Percentiles rank a stretch among this genome's conserved stretches.
Evolutionary conservation across 2,113 vertebrate species (phyloP).

Genomic region (Tapirus terrestris): DNA sequence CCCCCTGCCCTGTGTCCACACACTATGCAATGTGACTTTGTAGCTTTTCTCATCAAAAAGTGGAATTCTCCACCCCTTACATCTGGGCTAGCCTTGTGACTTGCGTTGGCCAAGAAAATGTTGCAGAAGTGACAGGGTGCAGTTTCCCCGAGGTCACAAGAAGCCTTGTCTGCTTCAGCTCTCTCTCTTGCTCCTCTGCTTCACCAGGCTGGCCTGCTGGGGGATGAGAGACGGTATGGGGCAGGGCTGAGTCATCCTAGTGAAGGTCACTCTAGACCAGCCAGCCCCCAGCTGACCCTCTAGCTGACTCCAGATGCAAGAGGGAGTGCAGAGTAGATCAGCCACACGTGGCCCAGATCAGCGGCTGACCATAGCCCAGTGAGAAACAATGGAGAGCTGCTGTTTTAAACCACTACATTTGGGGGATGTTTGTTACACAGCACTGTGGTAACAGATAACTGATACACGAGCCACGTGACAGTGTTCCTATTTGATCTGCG

Average conservation of each 20-base stretch:
- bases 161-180: background rate
- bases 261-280: background rate
- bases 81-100: background rate
- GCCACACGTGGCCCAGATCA: background rate
- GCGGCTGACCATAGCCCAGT: background rate
- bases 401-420: too few species aligned
- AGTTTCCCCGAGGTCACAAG: accelerated
- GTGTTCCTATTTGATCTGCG: background rate
- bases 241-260: background rate
- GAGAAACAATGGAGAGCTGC: background rate
- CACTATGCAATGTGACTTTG: accelerated
- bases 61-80: background rate
- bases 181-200: background rate
- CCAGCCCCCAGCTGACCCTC: background rate
- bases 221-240: background rate
- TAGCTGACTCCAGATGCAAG: background rate
- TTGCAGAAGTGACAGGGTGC: background rate
- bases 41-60: background rate
- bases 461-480: background rate
- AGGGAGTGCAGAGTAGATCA: background rate
- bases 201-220: background rate
- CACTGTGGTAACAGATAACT: background rate
- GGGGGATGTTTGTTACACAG: background rate
- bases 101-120: accelerated
- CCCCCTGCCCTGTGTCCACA: background rate